These are phyloP conservation scores for Eucera pruinosa DNA, from an alignment of 2,888 invertebrate species.

Conservation along the genomic window DNA sequence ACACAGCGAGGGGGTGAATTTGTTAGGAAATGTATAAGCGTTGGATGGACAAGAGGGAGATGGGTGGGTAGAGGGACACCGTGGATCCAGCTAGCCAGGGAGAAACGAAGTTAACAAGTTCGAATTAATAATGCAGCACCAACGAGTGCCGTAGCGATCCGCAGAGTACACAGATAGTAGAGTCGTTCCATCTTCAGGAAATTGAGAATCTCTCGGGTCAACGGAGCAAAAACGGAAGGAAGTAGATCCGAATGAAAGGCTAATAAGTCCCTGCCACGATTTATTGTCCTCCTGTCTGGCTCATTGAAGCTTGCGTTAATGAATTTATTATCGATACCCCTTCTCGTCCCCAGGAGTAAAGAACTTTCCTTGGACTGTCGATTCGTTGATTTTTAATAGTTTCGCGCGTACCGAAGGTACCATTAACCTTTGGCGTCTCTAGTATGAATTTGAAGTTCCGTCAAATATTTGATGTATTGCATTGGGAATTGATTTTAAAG, in stretches of 20 bases:
- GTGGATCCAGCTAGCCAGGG: constrained; percentile 21
- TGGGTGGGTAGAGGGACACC: neutral
- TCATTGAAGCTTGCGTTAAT: constrained; percentile 47
- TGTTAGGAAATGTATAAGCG: no score
- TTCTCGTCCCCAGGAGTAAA: neutral
- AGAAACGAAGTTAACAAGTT: constrained; percentile 67
- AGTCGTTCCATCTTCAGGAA: constrained; percentile 54
- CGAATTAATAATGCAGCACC: constrained; percentile 63
- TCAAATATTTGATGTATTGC: no score
- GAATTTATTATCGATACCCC: constrained; percentile 51
- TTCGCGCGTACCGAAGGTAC: neutral
- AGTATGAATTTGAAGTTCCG: no score
- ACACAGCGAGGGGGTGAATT: no score
- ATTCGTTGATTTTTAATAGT: constrained; percentile 5
- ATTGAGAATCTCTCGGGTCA: constrained; percentile 66
- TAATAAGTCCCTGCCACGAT: constrained; percentile 58
- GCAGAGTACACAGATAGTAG: constrained; percentile 52
- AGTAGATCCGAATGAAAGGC: constrained; percentile 58
- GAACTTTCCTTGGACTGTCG: neutral
- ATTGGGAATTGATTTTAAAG: no score
- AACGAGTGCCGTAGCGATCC: constrained; percentile 43
- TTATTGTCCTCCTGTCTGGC: constrained; percentile 40
- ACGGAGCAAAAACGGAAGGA: constrained; percentile 60
- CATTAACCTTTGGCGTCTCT: no score
- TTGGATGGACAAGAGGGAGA: no score